Evolutionary conservation across 2,888 invertebrate genomes (phyloP), one percentile per base, ranked within the genome.

Genomic region (Ectobius pallidus): DNA sequence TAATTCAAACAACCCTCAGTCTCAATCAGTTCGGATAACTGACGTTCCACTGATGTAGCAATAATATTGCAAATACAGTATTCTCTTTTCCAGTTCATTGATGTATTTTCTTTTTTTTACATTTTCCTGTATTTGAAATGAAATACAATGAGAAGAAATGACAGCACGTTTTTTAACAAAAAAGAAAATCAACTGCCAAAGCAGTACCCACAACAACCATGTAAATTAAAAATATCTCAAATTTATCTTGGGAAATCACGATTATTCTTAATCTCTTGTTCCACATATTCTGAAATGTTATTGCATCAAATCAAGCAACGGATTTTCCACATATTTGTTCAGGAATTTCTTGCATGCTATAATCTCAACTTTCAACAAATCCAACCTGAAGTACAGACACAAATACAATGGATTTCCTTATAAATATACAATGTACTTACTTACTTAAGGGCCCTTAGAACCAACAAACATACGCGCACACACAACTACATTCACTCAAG

Each of bases 121-220:
- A 74, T 74, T 74, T 74, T 61, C 67, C 34, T 67, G 65, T 63
- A 72, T 27, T 63, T 71, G 39, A 72, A 74, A 72, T 74, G 34
- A 74, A 74, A 72, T 74, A 72, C 74, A 74, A 74, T 74, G 42
- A 74, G 72, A 72, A 74, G 72, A 72, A 74, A 71, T 69, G 63
- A 74, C 70, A 67, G 68, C 63, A 73, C 63, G 73, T 74, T 46
- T 70, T 71, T 69, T 67, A 73, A 44, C 70, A 71, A 73, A 75
- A 61, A 25, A 42, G 11, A 39, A 34, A 34, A 63, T 39, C 27
- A 39, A 34, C 20, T 32, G 39, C 30, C 61, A 74, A 67, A 68
- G 30, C 68, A 70, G 74, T 73, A 75, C 73, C 75, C 75, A 75
- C 75, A 75, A 70, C 75, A 75, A 75, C 72, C 74, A 71, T 30